These are phyloP conservation scores for Diplolepis rosae DNA, from an alignment of 2,888 invertebrate species.

Conservation along the genomic window DNA sequence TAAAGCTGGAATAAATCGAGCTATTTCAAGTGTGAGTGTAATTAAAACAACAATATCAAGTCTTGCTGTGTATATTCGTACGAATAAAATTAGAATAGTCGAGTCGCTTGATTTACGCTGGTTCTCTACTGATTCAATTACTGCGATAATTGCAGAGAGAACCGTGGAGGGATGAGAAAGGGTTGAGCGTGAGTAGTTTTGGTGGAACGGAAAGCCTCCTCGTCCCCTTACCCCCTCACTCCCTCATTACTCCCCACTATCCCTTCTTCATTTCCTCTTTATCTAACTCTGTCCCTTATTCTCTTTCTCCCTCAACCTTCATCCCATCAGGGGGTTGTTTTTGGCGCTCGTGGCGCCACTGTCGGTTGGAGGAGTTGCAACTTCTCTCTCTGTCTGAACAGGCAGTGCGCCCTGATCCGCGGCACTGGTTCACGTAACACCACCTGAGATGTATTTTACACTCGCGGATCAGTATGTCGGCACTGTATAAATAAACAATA, in stretches of 20 bases:
- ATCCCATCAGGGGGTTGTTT: constrained; percentile 58
- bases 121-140: constrained; percentile 23
- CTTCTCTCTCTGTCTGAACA: constrained; percentile 44
- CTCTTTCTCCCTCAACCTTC: constrained; percentile 38
- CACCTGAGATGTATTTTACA: constrained; percentile 41
- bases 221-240: neutral
- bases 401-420: constrained; percentile 70
- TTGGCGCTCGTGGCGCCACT: constrained; percentile 60
- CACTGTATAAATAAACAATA: constrained; percentile 31
- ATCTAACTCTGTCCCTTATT: constrained; percentile 6
- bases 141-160: constrained; percentile 29
- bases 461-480: too few relatives aligned
- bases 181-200: neutral
- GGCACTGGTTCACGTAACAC: constrained; percentile 57
- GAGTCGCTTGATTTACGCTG: constrained; percentile 21
- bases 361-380: constrained; percentile 42
- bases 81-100: constrained; percentile 20
- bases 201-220: neutral
- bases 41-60: neutral
- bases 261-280: neutral
- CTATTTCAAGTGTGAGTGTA: neutral
- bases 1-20: neutral
- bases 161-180: constrained; percentile 9
- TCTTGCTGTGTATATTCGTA: neutral
- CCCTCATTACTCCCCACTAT: neutral